Evolutionary conservation across 2,797 vertebrate genomes (phyloP), one percentile per base, ranked within the genome.

Genomic region (Tokudaia muenninki): DNA sequence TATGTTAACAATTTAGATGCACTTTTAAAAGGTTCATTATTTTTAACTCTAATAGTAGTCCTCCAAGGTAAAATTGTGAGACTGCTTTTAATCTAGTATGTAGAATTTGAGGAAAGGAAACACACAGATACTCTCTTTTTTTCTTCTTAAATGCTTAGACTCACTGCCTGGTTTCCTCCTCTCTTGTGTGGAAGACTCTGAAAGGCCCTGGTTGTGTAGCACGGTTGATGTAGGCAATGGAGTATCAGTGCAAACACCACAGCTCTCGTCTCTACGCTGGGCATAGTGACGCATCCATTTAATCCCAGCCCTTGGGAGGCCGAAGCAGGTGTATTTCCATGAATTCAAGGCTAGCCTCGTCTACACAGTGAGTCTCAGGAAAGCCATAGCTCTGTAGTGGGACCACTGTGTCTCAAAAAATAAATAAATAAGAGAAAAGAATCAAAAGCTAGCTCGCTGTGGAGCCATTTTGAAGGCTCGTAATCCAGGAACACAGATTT

Each of bases 81-180:
- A 57, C 24, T 55, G 80, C 44, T 88, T 92, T 89, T 75, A 88
- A 55, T 84, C 13, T 81, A 55, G 17, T 47, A 50, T 92, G 87
- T 61, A 61, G 78, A 89, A n/a, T 88, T 91, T 61, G 50, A 50
- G 34, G 59, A 41, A 78, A 41, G 22, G 86, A 19, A 89, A 41
- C 47, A 79, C 84, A 90, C 12, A 72, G 50, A 59, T 63, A 7
- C 52, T 77, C 96, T 95, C n/a, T 41, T n/a, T 19, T 93, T 80
- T 88, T 78, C 52, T 82, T 87, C 41, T 96, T 61, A 70, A 74
- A 41, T 61, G 63, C 31, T 44, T 83, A 31, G 29, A 26, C 77
- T 74, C 21, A 70, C 50, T 72, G 6, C 74, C 3, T 1, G n/a
- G 47, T 80, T 70, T 55, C 84, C 57, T 78, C 70, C 44, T 19